Conservation (phyloP, 1,140 invertebrate genomes). For the Parapsyche elsis region DNA sequence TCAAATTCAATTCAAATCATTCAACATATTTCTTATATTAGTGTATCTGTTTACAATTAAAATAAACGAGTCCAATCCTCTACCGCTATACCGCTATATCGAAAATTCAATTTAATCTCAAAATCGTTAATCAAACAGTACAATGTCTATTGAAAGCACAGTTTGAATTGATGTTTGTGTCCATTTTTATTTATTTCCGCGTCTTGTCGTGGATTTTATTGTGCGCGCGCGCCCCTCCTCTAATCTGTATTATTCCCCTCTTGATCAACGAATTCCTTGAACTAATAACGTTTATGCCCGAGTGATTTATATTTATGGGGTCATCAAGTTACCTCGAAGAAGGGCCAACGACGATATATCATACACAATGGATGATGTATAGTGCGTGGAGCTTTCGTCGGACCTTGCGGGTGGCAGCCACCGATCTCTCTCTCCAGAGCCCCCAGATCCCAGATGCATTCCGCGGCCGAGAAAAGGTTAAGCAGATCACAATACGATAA, state of each 20-base stretch:
- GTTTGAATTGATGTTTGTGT: not conserved
- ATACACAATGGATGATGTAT: slow-evolving; percentile 36
- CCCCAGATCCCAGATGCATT: slow-evolving; percentile 21
- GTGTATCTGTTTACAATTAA: no score
- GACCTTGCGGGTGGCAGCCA: slow-evolving; percentile 31
- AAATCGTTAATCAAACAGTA: no score
- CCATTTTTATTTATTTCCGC: not conserved
- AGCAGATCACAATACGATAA: slow-evolving; percentile 9
- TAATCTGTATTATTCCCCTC: slow-evolving; percentile 10
- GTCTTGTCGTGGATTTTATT: not conserved
- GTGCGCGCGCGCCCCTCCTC: no score
- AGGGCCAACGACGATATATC: slow-evolving; percentile 24
- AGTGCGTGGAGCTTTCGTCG: slow-evolving; percentile 10
- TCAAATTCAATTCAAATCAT: no score
- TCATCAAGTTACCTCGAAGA: slow-evolving; percentile 32
- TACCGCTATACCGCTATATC: no score
- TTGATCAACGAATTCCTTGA: slow-evolving; percentile 31
- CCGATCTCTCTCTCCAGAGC: no score
- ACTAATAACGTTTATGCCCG: slow-evolving; percentile 36
- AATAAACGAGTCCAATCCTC: no score
- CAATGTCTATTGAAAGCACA: no score
- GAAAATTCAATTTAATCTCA: no score
- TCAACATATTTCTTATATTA: no score
- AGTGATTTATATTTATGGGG: slow-evolving; percentile 41
- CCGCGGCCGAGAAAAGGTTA: not conserved